Base-by-base conservation (phyloP, 2,888 invertebrate species). In the Sphaerophoria rueppellii region DNA sequence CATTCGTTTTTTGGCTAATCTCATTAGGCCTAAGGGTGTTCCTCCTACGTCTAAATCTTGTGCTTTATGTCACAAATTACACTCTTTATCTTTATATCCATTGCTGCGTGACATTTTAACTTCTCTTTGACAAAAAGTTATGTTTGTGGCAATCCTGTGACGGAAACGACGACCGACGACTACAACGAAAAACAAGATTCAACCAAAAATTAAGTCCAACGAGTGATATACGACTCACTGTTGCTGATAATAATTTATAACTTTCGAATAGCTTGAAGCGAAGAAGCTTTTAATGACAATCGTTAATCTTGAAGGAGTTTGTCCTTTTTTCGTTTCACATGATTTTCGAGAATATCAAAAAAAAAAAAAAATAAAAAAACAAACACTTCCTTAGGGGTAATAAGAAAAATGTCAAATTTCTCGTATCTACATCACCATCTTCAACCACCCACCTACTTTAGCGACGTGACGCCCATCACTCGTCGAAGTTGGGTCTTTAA, bases 171-270 rank as follows among this genome's bases (percentile, higher is more conserved):
- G 12, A 63, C 40, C 52, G 12, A 24, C 24, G 24, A 24, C 24
- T 24, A 24, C 24, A 2, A 24, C 24, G 24, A 24, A 24, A 24
- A 24, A 24, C 24, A 24, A 24, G 24, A 24, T 24, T 2, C 24
- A 48, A 16, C 37, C 55, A 55, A 48, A 50, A 67, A 9, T 48
- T 34, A 69, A 61, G 16, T 14, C 57, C 58, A 57, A 78, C 57
- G 1, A 24, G 63, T 82, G 82, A 82, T 82, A 65, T 82, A 82
- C 74, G 79, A 74, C 79, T 79, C 65, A 74, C 79, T 79, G 82
- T 74, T 79, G 82, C 82, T 79, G 82, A 74, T 82, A 79, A 82
- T 82, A 79, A 82, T 82, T 82, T 82, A 82, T 79, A 79, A 70
- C 79, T 70, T 54, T 63, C 69, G 65, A 57, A 69, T 78, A 52